Evolutionary conservation across 1,140 invertebrate genomes (phyloP).

Genomic region (Drosophila kohkoa): DNA sequence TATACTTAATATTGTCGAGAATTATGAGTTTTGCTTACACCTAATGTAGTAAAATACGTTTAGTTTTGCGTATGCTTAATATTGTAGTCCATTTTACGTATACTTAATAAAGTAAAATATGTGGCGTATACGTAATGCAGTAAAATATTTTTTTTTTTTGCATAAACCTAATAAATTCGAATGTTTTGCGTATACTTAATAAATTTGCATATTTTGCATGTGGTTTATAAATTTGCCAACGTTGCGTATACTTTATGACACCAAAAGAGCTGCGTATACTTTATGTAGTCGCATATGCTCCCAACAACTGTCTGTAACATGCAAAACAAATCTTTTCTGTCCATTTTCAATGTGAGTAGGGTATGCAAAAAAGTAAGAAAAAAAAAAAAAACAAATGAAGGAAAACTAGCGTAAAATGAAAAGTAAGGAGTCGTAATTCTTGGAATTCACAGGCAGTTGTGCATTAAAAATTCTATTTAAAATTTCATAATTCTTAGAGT

Average conservation of each 20-base stretch:
- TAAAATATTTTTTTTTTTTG: too few relatives aligned
- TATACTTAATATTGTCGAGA: too few relatives aligned
- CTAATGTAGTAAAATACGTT: too few relatives aligned
- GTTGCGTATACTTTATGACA: background rate
- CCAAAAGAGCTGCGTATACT: background rate
- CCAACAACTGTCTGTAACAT: background rate
- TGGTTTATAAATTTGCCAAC: background rate
- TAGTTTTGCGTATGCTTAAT: too few relatives aligned
- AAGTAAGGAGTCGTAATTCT: background rate
- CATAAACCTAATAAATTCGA: too few relatives aligned
- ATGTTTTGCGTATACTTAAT: too few relatives aligned
- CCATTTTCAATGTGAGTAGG: background rate
- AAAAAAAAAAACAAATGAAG: too few relatives aligned
- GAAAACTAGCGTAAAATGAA: background rate
- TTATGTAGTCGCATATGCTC: background rate
- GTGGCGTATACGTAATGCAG: too few relatives aligned
- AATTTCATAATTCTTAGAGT: constrained; percentile 5
- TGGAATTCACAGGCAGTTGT: background rate
- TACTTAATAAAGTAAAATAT: too few relatives aligned
- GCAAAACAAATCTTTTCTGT: background rate
- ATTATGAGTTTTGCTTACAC: too few relatives aligned
- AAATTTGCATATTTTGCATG: too few relatives aligned
- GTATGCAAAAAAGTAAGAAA: background rate
- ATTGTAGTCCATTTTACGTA: too few relatives aligned
- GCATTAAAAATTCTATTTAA: constrained; percentile 28